These are phyloP conservation scores for Lepidocyrtinus sp. DNA, from an alignment of 2,888 invertebrate species.

Conservation along the genomic window DNA sequence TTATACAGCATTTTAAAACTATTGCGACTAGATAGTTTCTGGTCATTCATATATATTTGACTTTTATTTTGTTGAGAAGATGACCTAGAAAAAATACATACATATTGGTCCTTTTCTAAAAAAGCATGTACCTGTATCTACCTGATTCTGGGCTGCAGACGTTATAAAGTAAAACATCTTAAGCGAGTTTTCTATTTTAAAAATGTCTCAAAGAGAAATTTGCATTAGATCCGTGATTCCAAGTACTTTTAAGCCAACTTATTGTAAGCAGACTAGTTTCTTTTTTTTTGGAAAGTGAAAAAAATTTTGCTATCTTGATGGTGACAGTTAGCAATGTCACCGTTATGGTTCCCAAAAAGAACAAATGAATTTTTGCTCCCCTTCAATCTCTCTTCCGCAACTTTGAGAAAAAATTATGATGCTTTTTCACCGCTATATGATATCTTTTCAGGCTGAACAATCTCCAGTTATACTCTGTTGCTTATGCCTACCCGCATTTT, in stretches of 20 bases:
- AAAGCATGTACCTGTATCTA: too few species aligned
- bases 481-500: too few species aligned
- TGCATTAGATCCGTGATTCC: background rate
- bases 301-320: background rate
- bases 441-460: slow-evolving; percentile 18
- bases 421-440: slow-evolving; percentile 11
- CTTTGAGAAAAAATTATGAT: background rate
- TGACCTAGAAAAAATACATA: background rate
- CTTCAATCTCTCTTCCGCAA: background rate
- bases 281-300: background rate
- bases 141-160: too few species aligned
- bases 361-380: background rate
- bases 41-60: background rate
- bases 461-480: slow-evolving; percentile 25
- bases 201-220: background rate
- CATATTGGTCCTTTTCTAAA: background rate
- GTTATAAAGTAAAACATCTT: background rate
- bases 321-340: background rate
- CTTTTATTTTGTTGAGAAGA: background rate
- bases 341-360: background rate
- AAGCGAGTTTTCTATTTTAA: background rate
- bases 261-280: background rate
- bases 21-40: background rate
- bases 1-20: slow-evolving; percentile 35
- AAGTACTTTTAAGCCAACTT: background rate